Base-by-base conservation (phyloP, 2,113 vertebrate species). In the Mormyrus iriodes region DNA sequence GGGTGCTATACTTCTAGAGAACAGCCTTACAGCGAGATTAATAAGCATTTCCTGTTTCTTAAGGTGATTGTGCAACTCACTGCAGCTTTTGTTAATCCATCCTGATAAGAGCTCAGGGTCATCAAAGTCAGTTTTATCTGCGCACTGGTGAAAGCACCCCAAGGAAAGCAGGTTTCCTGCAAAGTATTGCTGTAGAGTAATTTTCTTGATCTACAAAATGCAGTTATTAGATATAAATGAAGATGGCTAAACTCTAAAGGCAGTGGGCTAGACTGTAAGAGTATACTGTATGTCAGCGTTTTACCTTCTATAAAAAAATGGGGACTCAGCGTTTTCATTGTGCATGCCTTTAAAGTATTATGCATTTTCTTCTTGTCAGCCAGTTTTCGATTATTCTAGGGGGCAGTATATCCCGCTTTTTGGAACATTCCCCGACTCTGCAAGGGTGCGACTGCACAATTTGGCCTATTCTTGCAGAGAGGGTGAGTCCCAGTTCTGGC, bases 171-270 rank as follows among this genome's bases (percentile, higher is more conserved):
- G 83, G 19, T 15, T 48, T 85, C 24, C 83, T 49, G 24, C 27
- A 19, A 86, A 21, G 51, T 3, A 53, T 9, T 19, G 51, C 85
- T 55, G 51, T 15, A 31, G 51, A 86, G n/a, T 86, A n/a, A 86
- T 55, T 86, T 86, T 86, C 85, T 86, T 31, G 31, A 52, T 35
- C 49, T 53, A 39, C 15, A 55, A 86, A 86, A 86, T 53, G 24
- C 85, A 0, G 49, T 53, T 86, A 53, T 86, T 86, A 86, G 85
- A 49, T 86, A 86, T 51, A 86, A 86, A 53, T 21, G 51, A 86
- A 53, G 27, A 49, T 13, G 48, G 31, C 51, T 35, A 51, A 51
- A 85, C 44, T 13, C 24, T 35, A n/a, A 86, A 53, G 4, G 85
- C 49, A 53, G 48, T 35, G 13, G 24, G 27, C 49, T 35, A n/a